Evolutionary conservation across 2,888 invertebrate species (phyloP).

Genomic region (Caenorhabditis sp.): DNA sequence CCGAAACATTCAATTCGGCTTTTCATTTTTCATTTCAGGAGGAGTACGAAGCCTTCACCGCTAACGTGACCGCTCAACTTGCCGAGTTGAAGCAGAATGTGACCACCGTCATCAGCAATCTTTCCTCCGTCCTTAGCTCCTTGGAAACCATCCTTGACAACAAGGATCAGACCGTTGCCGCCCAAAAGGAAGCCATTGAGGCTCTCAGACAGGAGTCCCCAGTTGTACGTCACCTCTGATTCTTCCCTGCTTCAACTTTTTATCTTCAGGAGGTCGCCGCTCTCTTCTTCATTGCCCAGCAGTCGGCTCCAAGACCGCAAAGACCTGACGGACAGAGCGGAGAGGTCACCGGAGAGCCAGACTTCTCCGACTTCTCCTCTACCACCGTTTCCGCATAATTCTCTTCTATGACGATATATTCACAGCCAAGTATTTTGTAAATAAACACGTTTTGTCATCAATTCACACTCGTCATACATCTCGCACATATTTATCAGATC

Average conservation of each 20-base stretch:
- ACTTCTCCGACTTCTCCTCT: constrained; percentile 13
- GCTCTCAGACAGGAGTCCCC: constrained; percentile 23
- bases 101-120: constrained; percentile 45
- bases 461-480: background rate
- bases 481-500: background rate
- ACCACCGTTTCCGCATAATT: constrained; percentile 26
- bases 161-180: constrained; percentile 41
- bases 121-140: constrained; percentile 36
- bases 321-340: constrained; percentile 8
- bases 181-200: constrained; percentile 34
- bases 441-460: constrained; percentile 14
- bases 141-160: constrained; percentile 50
- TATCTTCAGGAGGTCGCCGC: constrained; percentile 28
- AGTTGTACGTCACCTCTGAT: constrained; percentile 4
- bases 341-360: constrained; percentile 15
- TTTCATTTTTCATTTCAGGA: no score
- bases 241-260: background rate
- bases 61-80: constrained; percentile 39
- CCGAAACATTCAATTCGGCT: background rate
- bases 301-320: constrained; percentile 6
- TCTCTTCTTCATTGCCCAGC: constrained; percentile 30
- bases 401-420: background rate
- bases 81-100: constrained; percentile 51
- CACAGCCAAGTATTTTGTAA: constrained; percentile 10
- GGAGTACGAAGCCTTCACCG: constrained; percentile 40